Evolutionary conservation across 2,113 vertebrate genomes (phyloP).

Genomic region (Trinectes maculatus): DNA sequence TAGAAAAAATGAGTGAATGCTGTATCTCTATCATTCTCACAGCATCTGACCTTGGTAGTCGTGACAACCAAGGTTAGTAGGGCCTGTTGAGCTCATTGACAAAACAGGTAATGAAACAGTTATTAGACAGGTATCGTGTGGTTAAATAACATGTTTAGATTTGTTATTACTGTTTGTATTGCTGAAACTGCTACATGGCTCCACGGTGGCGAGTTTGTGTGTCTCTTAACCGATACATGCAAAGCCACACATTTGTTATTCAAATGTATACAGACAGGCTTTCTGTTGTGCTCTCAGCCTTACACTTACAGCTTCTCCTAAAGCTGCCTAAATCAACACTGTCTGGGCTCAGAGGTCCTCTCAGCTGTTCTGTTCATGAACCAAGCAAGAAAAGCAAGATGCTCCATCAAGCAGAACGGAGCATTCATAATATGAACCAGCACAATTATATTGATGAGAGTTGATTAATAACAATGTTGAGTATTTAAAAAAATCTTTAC

Average conservation of each 20-base stretch:
- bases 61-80: slow-evolving; percentile 42
- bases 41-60: slow-evolving; percentile 51
- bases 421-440: too few species aligned
- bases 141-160: neutral
- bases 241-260: slow-evolving; percentile 37
- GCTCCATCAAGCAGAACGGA: neutral
- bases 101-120: too few species aligned
- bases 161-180: neutral
- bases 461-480: neutral
- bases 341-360: neutral
- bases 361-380: neutral
- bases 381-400: neutral
- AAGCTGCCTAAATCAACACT: neutral
- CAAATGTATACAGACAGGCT: slow-evolving; percentile 41
- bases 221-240: slow-evolving; percentile 28
- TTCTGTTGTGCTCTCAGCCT: neutral
- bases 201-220: neutral
- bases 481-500: too few species aligned
- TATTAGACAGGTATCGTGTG: neutral
- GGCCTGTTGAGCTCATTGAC: slow-evolving; percentile 35
- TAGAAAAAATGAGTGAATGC: neutral
- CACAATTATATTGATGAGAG: neutral
- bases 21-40: slow-evolving; percentile 23
- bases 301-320: neutral
- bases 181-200: neutral